These are phyloP conservation scores for Chrysina gloriosa DNA, from an alignment of 2,888 invertebrate species.

Conservation along the genomic window DNA sequence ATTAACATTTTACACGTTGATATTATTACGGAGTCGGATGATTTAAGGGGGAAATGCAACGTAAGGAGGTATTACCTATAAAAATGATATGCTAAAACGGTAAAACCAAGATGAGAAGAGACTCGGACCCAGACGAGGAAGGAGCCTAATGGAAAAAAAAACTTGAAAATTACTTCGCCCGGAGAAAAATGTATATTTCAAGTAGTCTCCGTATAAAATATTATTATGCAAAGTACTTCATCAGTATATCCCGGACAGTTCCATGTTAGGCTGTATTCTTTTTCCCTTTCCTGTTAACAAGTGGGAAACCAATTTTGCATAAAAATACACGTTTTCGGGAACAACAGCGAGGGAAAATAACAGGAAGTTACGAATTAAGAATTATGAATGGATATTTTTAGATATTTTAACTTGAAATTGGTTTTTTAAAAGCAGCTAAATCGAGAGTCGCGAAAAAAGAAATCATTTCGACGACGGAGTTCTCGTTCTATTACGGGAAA, in stretches of 20 bases:
- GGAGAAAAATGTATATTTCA: constrained; percentile 41
- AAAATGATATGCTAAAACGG: constrained; percentile 23
- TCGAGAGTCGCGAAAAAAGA: neutral
- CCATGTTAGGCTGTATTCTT: constrained; percentile 40
- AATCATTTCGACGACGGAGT: neutral
- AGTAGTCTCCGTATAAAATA: constrained; percentile 43
- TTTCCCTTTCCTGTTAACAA: constrained; percentile 36
- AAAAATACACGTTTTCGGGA: constrained; percentile 33
- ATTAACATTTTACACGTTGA: too few relatives aligned
- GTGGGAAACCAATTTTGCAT: constrained; percentile 44
- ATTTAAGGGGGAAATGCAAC: too few relatives aligned
- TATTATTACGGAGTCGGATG: too few relatives aligned
- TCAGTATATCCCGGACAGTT: constrained; percentile 33
- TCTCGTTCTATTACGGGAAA: neutral
- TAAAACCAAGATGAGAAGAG: constrained; percentile 3
- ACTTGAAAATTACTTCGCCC: constrained; percentile 36
- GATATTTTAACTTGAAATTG: neutral
- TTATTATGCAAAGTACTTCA: constrained; percentile 45
- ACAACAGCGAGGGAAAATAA: constrained; percentile 4
- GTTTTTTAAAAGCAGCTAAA: neutral
- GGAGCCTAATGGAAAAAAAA: constrained; percentile 35
- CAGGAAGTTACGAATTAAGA: neutral
- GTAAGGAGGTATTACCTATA: constrained; percentile 2
- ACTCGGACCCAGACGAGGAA: neutral
- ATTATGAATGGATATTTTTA: neutral